phyloP scores from a whole-genome alignment of 2,888 invertebrate genomes.

The Daptonema setosum region DNA sequence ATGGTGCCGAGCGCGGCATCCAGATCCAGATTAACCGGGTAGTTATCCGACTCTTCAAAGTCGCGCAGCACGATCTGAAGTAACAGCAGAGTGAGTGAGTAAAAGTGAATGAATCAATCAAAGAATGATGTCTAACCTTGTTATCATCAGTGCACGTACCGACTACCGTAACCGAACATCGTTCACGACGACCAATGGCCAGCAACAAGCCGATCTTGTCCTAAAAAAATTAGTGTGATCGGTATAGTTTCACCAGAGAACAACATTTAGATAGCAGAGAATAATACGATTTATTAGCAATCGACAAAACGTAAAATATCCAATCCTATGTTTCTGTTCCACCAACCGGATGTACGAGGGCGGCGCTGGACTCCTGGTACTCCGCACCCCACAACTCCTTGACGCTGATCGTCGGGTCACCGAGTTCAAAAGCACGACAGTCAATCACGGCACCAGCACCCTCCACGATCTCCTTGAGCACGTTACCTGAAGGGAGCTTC shows the following conservation, averaged over 20 bases:
- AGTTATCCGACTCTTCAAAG: constrained; percentile 21
- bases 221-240: too few species aligned
- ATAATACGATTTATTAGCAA: too few species aligned
- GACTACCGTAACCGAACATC: constrained; percentile 75
- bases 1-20: constrained; percentile 68
- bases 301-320: too few species aligned
- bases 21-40: constrained; percentile 64
- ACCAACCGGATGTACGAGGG: constrained; percentile 45
- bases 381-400: constrained; percentile 94
- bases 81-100: too few species aligned
- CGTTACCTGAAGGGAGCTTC: constrained; percentile 51
- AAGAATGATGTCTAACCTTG: neutral
- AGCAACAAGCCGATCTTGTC: too few species aligned
- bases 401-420: constrained; percentile 76
- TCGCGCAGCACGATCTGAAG: constrained; percentile 47
- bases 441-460: constrained; percentile 74
- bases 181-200: constrained; percentile 57
- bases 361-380: constrained; percentile 76
- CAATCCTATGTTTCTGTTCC: too few species aligned
- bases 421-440: constrained; percentile 61
- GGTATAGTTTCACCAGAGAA: too few species aligned
- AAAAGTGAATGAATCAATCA: neutral
- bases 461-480: constrained; percentile 82
- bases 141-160: constrained; percentile 57
- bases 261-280: too few species aligned